A percentile compares a stretch with the other conserved stretches of the same genome.
Evolutionary conservation across 1,140 invertebrate genomes (phyloP).

Genomic region (Drosophila pruinosa): DNA sequence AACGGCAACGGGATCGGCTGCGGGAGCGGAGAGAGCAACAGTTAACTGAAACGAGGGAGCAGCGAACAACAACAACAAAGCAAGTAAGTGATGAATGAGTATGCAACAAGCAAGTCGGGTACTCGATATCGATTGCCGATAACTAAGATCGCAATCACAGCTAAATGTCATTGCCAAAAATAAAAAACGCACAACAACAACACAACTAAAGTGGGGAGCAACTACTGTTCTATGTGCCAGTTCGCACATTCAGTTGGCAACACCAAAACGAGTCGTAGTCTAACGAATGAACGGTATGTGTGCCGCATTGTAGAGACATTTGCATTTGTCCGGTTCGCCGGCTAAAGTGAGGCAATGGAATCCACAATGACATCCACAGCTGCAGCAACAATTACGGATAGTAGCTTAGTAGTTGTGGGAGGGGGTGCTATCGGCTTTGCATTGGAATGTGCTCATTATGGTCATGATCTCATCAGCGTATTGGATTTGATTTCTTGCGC

Average conservation of each 20-base stretch:
- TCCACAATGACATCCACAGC: conserved; percentile 4
- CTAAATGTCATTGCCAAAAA: conserved; percentile 38
- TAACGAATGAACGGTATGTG: background rate
- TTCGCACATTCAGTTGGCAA: background rate
- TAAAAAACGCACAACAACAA: background rate
- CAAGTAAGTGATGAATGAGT: conserved; percentile 25
- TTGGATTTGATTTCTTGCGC: too few relatives aligned
- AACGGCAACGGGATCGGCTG: background rate
- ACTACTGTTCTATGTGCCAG: background rate
- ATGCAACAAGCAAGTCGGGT: background rate
- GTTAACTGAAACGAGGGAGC: conserved; percentile 34
- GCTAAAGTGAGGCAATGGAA: background rate
- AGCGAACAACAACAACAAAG: conserved; percentile 28
- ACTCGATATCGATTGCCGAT: conserved; percentile 29
- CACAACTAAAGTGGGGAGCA: background rate
- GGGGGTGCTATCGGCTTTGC: background rate
- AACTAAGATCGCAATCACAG: conserved; percentile 1
- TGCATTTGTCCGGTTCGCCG: conserved; percentile 16
- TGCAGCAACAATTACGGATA: background rate
- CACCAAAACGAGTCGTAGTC: background rate
- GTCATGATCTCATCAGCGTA: background rate
- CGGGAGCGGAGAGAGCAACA: conserved; percentile 23
- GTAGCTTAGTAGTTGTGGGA: too few relatives aligned
- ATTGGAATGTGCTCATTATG: conserved; percentile 13
- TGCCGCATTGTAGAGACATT: background rate